These are phyloP conservation scores for Gulo gulo DNA, from an alignment of 2,113 vertebrate species.

Conservation along the genomic window DNA sequence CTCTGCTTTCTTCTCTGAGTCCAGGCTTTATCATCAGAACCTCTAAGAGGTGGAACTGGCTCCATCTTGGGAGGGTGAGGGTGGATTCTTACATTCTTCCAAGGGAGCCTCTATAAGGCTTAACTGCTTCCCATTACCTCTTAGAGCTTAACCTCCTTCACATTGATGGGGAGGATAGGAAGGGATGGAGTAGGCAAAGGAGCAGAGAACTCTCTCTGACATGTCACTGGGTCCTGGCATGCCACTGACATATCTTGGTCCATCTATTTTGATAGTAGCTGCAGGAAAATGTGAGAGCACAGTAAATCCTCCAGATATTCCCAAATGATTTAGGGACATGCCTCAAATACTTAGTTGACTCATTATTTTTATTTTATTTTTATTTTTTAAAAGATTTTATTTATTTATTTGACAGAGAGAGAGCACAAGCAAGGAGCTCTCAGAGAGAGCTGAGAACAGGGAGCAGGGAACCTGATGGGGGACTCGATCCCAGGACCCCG, in stretches of 20 bases:
- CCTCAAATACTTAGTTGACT: slow-evolving; percentile 9
- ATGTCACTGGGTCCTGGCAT: background rate
- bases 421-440: no score
- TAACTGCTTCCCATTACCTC: background rate
- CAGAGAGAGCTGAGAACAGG: no score
- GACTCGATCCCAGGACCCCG: background rate
- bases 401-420: no score
- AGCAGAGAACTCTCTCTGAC: background rate
- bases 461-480: no score
- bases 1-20: background rate
- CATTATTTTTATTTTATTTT: background rate
- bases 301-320: background rate
- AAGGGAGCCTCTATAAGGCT: background rate
- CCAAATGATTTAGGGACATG: background rate
- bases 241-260: background rate
- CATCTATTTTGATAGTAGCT: background rate
- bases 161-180: background rate
- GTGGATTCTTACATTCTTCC: background rate
- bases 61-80: background rate
- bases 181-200: background rate
- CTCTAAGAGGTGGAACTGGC: background rate
- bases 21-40: background rate
- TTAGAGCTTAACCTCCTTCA: background rate
- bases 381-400: no score
- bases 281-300: background rate